A percentile compares a stretch with the other conserved stretches of the same genome.
Evolutionary conservation across 1,140 invertebrate genomes (phyloP).

Genomic region (Teleogryllus occipitalis): DNA sequence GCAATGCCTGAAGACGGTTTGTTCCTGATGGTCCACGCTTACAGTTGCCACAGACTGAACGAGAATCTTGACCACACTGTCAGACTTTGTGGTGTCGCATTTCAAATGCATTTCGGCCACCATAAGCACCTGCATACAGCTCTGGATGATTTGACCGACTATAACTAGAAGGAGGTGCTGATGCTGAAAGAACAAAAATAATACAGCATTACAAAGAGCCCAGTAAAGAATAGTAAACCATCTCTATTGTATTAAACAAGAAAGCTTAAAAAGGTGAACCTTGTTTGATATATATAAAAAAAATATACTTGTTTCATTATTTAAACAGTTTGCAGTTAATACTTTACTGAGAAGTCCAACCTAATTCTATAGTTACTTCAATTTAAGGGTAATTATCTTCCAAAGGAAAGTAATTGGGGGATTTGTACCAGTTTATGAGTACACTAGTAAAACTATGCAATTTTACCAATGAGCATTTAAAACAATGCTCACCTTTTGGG

Average conservation of each 20-base stretch:
- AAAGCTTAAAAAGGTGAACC: too few relatives aligned
- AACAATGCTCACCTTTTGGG: slow-evolving; percentile 52
- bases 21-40: neutral
- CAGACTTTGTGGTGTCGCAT: slow-evolving; percentile 49
- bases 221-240: too few relatives aligned
- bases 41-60: slow-evolving; percentile 10
- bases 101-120: slow-evolving; percentile 43
- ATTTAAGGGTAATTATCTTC: too few relatives aligned
- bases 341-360: too few relatives aligned
- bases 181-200: slow-evolving; percentile 39
- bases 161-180: slow-evolving; percentile 46
- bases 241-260: too few relatives aligned
- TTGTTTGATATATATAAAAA: too few relatives aligned
- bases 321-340: too few relatives aligned
- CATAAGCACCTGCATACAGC: slow-evolving; percentile 55
- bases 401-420: too few relatives aligned
- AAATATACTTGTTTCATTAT: too few relatives aligned
- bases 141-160: slow-evolving; percentile 49
- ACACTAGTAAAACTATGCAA: too few relatives aligned
- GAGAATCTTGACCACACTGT: slow-evolving; percentile 32
- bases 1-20: neutral
- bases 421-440: too few relatives aligned
- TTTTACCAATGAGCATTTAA: neutral
- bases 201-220: neutral
- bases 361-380: too few relatives aligned